Evolutionary conservation across 2,797 vertebrate species (phyloP).

Genomic region (Pyrocephalus nanus): DNA sequence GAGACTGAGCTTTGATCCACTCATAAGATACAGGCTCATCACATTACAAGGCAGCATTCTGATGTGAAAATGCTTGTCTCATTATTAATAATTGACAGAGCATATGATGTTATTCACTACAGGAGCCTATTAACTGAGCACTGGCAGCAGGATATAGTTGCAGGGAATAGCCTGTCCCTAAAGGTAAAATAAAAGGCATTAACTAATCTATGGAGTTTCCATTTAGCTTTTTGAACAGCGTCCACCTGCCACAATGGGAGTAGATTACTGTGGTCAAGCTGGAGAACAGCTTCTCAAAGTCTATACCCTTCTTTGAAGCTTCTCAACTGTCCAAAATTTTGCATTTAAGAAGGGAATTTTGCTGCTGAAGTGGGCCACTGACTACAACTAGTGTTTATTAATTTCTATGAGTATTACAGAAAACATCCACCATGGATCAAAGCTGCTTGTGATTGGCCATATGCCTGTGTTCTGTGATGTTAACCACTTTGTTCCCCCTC

Average conservation of each 20-base stretch:
- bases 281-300: background rate
- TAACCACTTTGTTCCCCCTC: background rate
- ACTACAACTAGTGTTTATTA: background rate
- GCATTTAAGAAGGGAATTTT: background rate
- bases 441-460: background rate
- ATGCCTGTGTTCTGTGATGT: background rate
- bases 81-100: slow-evolving; percentile 62
- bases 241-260: background rate
- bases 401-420: background rate
- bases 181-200: background rate
- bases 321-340: background rate
- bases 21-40: background rate
- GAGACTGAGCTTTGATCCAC: slow-evolving; percentile 26
- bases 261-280: background rate
- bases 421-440: background rate
- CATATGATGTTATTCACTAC: slow-evolving; percentile 35
- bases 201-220: background rate
- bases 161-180: background rate
- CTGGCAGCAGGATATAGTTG: background rate
- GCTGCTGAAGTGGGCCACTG: background rate
- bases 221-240: background rate
- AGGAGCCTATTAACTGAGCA: slow-evolving; percentile 16
- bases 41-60: background rate
- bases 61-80: slow-evolving; percentile 40
- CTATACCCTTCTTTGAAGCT: background rate